phyloP scores from a whole-genome alignment of 2,797 vertebrate genomes.

The Limosa lapponica region DNA sequence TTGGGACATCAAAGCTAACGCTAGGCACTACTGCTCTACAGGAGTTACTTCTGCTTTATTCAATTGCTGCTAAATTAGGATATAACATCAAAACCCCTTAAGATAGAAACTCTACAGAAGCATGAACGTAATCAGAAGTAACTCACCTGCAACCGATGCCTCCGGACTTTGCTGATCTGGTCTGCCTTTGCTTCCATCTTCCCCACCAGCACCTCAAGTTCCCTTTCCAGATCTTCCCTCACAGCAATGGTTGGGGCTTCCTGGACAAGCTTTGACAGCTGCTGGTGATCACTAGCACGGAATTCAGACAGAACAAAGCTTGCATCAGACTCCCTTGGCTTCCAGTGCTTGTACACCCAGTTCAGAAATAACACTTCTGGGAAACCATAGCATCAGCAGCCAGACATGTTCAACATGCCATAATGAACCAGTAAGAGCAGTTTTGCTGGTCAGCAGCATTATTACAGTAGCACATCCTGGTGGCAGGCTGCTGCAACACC shows the following conservation, averaged over 20 bases:
- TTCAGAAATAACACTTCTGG: not conserved
- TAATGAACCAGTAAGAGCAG: not conserved
- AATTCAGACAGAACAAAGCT: not conserved
- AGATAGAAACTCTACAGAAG: not conserved
- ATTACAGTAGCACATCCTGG: not conserved
- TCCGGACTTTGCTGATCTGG: constrained; percentile 91
- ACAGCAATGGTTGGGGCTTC: constrained; percentile 78
- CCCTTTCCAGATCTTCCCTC: constrained; percentile 84
- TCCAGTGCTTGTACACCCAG: not conserved
- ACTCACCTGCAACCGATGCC: constrained; percentile 85
- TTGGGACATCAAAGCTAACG: not conserved
- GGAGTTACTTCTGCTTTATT: not conserved
- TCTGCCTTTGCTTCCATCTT: constrained; percentile 95
- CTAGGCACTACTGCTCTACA: not conserved
- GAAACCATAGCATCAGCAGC: not conserved
- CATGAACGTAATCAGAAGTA: not conserved
- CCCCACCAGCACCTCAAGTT: constrained; percentile 86
- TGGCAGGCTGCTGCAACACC: not conserved
- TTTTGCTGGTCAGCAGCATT: not conserved
- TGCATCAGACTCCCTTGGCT: not conserved
- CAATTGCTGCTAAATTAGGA: not conserved
- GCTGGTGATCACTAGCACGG: constrained; percentile 86
- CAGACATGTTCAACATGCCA: not conserved
- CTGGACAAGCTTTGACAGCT: constrained; percentile 85
- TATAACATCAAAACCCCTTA: not conserved